Evolutionary conservation across 2,797 vertebrate species (phyloP).

Genomic region (Schizopygopsis pylzovi): DNA sequence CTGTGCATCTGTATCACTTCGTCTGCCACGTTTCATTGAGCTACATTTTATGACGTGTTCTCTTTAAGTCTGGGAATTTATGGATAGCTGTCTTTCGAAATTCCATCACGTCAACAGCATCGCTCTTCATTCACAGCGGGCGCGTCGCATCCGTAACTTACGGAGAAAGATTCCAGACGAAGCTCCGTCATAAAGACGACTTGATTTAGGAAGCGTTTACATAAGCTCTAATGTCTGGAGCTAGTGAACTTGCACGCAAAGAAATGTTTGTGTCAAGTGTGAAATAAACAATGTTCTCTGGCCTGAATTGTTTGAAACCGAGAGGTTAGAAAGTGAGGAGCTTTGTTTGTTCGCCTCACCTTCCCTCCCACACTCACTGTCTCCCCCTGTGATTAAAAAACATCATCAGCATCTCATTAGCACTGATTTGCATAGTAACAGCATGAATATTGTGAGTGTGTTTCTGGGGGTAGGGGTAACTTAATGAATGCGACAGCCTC

Average conservation of each 20-base stretch:
- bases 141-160: neutral
- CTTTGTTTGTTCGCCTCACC: constrained; percentile 55
- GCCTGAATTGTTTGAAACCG: constrained; percentile 45
- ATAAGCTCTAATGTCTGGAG: constrained; percentile 11
- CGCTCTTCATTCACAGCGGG: constrained; percentile 18
- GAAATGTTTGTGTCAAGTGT: constrained; percentile 28
- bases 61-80: constrained; percentile 37
- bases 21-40: constrained; percentile 48
- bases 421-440: constrained; percentile 88
- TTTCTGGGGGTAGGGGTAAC: constrained; percentile 84
- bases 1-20: constrained; percentile 33
- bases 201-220: constrained; percentile 30
- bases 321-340: constrained; percentile 52
- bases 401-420: constrained; percentile 74
- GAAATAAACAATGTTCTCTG: constrained; percentile 39
- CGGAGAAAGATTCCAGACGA: neutral
- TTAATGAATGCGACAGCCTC: constrained; percentile 87
- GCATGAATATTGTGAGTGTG: constrained; percentile 86
- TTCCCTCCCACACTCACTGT: constrained; percentile 46
- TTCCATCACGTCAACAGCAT: constrained; percentile 22
- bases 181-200: neutral
- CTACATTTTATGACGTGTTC: constrained; percentile 33
- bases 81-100: constrained; percentile 26
- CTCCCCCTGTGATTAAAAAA: constrained; percentile 68
- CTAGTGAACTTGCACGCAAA: neutral